Evolutionary conservation across 1,140 invertebrate genomes (phyloP).

Genomic region (Tetranychus urticae): DNA sequence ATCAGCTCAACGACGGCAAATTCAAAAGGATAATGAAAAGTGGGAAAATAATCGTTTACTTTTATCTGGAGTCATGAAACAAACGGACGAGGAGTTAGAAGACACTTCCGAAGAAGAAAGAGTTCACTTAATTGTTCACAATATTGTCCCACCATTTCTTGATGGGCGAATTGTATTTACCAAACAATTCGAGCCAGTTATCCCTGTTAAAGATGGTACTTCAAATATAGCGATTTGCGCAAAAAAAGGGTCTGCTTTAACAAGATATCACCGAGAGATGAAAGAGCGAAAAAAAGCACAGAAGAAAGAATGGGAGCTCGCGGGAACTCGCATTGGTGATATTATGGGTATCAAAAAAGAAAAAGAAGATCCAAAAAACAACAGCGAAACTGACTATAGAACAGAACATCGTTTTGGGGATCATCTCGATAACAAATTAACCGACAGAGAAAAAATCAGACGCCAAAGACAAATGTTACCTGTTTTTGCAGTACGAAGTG

Average conservation of each 20-base stretch:
- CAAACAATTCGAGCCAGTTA: constrained; percentile 89
- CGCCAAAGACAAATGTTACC: constrained; percentile 81
- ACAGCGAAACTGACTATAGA: constrained; percentile 45
- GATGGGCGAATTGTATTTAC: constrained; percentile 98
- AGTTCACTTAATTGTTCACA: constrained; percentile 89
- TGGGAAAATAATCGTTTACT: constrained; percentile 98
- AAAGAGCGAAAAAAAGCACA: constrained; percentile 86
- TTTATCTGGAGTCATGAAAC: constrained; percentile 75
- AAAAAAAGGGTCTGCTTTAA: constrained; percentile 69
- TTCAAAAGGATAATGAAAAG: constrained; percentile 83
- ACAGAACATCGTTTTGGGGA: constrained; percentile 87
- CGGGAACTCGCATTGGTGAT: constrained; percentile 85
- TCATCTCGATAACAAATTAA: constrained; percentile 41
- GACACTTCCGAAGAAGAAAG: constrained; percentile 72
- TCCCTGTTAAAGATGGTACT: constrained; percentile 76
- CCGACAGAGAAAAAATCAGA: constrained; percentile 43
- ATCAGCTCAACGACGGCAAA: constrained; percentile 79
- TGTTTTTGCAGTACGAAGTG: constrained; percentile 81
- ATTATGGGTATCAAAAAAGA: constrained; percentile 76
- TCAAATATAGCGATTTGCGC: constrained; percentile 92
- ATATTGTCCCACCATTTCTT: constrained; percentile 93
- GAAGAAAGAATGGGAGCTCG: constrained; percentile 96
- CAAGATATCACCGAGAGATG: constrained; percentile 72
- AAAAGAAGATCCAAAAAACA: constrained; percentile 39
- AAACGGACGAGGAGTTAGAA: constrained; percentile 73